These are phyloP conservation scores for Incurvaria masculella DNA, from an alignment of 2,888 invertebrate genomes.

Conservation along the genomic window DNA sequence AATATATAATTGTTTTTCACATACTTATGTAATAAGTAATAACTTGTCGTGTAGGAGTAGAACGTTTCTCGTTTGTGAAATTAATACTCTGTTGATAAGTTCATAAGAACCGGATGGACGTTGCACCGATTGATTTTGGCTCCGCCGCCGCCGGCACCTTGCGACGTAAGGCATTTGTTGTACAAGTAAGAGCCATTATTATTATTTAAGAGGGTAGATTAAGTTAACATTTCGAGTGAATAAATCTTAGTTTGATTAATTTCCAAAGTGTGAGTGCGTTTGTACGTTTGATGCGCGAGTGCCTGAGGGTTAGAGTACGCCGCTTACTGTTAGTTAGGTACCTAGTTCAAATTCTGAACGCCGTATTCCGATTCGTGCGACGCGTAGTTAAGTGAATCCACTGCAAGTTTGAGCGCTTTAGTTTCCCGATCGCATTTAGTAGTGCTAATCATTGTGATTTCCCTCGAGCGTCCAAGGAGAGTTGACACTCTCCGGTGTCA, in stretches of 20 bases:
- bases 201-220: conserved; percentile 54
- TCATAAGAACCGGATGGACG: background rate
- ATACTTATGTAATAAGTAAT: conserved; percentile 51
- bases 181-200: conserved; percentile 54
- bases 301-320: conserved; percentile 53
- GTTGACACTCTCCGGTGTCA: background rate
- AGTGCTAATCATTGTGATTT: too few species aligned
- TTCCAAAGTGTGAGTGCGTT: background rate
- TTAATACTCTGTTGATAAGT: background rate
- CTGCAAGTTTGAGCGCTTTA: too few species aligned
- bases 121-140: background rate
- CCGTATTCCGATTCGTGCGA: conserved; percentile 39
- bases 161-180: conserved; percentile 53
- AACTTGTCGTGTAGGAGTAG: conserved; percentile 45
- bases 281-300: conserved; percentile 43
- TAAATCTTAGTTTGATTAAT: conserved; percentile 39
- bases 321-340: conserved; percentile 58
- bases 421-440: too few species aligned
- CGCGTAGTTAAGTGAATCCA: conserved; percentile 45
- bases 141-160: background rate
- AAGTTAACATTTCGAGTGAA: conserved; percentile 55
- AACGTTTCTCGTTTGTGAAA: conserved; percentile 29
- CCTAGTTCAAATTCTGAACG: conserved; percentile 53
- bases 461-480: too few species aligned
- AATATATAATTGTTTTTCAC: conserved; percentile 45